Percentiles rank a stretch among this genome's conserved stretches.
phyloP scores from a whole-genome alignment of 2,797 vertebrate species.

The Alfaro cultratus region DNA sequence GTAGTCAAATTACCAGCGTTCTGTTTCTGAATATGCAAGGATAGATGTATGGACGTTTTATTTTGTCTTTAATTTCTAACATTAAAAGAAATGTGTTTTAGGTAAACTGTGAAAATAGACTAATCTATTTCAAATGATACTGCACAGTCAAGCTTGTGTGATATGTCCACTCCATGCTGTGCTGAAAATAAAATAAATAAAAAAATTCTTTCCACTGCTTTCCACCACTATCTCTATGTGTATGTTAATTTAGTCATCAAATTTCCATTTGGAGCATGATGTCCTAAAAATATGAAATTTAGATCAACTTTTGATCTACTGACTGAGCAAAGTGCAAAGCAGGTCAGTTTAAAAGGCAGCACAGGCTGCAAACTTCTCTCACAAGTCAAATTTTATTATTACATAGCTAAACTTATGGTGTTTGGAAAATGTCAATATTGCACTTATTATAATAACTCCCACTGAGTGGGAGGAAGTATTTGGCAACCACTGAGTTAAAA shows the following conservation, averaged over 20 bases:
- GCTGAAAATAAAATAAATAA: background rate
- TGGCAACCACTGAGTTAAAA: background rate
- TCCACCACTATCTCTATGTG: constrained; percentile 12
- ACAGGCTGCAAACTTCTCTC: background rate
- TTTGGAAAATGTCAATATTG: background rate
- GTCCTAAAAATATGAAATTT: constrained; percentile 56
- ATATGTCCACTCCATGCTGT: background rate
- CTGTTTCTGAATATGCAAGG: background rate
- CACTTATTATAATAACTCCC: background rate
- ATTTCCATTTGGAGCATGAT: constrained; percentile 38
- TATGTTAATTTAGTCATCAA: constrained; percentile 25
- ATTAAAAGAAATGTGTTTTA: background rate
- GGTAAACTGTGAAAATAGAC: background rate
- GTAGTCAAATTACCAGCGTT: background rate
- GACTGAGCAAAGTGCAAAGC: constrained; percentile 24
- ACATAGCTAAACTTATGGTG: background rate
- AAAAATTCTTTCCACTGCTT: constrained; percentile 8
- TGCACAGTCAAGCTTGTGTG: background rate
- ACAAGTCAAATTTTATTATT: background rate
- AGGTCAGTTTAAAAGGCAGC: constrained; percentile 38
- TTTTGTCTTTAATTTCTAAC: background rate
- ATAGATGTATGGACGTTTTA: background rate
- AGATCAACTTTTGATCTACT: constrained; percentile 50
- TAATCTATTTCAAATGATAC: background rate
- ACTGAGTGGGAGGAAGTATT: background rate